phyloP scores from a whole-genome alignment of 2,113 vertebrate species.

The Coptodon bakossiorum region DNA sequence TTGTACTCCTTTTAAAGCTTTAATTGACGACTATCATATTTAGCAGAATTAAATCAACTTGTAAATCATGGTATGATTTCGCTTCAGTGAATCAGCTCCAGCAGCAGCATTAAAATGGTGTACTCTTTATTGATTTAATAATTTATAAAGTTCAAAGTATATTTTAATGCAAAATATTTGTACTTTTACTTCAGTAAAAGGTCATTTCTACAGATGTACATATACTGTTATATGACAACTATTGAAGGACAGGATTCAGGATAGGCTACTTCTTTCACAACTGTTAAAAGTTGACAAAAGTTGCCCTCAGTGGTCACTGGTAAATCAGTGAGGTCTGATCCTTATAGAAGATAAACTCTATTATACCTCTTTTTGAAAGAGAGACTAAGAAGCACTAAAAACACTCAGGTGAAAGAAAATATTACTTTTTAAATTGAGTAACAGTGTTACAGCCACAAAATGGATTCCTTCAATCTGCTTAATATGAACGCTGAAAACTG shows the following conservation, averaged over 20 bases:
- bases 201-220: neutral
- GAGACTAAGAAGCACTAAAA: neutral
- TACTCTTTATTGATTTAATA: neutral
- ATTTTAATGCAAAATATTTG: neutral
- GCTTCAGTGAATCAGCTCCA: neutral
- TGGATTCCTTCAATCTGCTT: conserved; percentile 13
- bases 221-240: neutral
- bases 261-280: neutral
- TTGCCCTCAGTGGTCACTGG: neutral
- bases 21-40: neutral
- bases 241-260: neutral
- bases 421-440: neutral
- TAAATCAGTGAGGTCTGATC: neutral
- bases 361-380: neutral
- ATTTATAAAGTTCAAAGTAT: neutral
- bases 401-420: neutral
- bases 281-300: neutral
- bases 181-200: neutral
- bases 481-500: conserved; percentile 3
- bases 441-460: neutral
- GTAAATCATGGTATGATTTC: neutral
- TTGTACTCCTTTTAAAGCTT: neutral
- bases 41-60: neutral
- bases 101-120: neutral
- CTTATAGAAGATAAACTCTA: neutral